phyloP scores from a whole-genome alignment of 1,140 invertebrate species.

The Episyrphus balteatus region DNA sequence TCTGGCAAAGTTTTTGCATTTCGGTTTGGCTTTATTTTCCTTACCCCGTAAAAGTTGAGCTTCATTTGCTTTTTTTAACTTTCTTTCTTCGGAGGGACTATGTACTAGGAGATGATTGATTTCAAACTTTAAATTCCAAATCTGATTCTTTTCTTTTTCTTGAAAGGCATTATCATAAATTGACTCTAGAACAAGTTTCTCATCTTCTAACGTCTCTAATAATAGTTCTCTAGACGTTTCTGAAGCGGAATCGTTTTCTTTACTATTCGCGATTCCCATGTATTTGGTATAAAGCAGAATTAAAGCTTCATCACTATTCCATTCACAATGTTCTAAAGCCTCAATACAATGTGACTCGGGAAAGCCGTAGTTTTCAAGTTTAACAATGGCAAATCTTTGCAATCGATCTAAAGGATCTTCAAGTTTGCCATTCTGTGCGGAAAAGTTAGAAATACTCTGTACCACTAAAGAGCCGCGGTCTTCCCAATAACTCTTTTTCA shows the following conservation, averaged over 20 bases:
- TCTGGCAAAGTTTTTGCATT: slow-evolving; percentile 45
- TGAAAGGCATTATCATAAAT: slow-evolving; percentile 58
- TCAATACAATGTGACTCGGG: slow-evolving; percentile 59
- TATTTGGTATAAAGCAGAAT: slow-evolving; percentile 58
- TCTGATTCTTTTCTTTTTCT: slow-evolving; percentile 49
- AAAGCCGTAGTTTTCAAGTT: slow-evolving; percentile 62
- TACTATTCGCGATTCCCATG: slow-evolving; percentile 26
- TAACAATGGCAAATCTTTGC: slow-evolving; percentile 54
- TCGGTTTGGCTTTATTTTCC: slow-evolving; percentile 9
- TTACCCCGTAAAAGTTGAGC: slow-evolving; percentile 7
- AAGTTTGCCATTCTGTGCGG: slow-evolving; percentile 21
- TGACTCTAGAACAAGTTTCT: slow-evolving; percentile 58
- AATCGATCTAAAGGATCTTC: slow-evolving; percentile 44
- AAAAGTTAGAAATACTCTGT: slow-evolving; percentile 56
- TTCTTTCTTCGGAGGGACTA: slow-evolving; percentile 41
- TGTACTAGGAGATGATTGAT: slow-evolving; percentile 54
- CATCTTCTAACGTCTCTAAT: slow-evolving; percentile 51
- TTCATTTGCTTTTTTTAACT: slow-evolving; percentile 35
- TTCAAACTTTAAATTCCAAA: slow-evolving; percentile 55
- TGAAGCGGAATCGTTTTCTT: neutral
- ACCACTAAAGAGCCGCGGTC: slow-evolving; percentile 58
- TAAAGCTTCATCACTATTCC: slow-evolving; percentile 53
- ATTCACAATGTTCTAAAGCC: slow-evolving; percentile 50
- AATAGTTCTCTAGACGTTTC: slow-evolving; percentile 40
- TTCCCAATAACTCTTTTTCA: slow-evolving; percentile 60